A percentile compares a stretch with the other conserved stretches of the same genome.
phyloP scores from a whole-genome alignment of 2,797 vertebrate species.

The Pseudocheirus occidentalis region DNA sequence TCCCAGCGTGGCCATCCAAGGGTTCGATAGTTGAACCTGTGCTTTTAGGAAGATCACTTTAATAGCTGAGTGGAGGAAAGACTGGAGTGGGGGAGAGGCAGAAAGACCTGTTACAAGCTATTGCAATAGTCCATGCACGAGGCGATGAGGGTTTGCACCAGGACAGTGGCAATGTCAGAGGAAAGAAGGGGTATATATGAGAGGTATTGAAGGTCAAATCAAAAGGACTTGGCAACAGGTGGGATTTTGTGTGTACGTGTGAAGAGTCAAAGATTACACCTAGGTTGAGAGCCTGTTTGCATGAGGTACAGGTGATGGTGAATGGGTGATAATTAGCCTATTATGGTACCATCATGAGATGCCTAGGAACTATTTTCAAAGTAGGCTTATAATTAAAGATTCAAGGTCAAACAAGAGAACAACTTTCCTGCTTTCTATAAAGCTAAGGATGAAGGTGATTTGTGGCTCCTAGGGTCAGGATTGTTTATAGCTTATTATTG shows the following conservation, averaged over 20 bases:
- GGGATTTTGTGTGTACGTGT: neutral
- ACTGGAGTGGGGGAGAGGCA: no score
- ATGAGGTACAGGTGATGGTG: neutral
- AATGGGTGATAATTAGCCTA: neutral
- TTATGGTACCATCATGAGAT: no score
- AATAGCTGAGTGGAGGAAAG: neutral
- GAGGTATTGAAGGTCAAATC: neutral
- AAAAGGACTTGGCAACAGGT: neutral
- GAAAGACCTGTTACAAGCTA: no score
- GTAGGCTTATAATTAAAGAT: neutral
- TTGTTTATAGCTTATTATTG: neutral
- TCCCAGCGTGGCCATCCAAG: neutral
- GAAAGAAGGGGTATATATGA: neutral
- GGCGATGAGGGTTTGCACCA: neutral
- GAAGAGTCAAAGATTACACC: no score
- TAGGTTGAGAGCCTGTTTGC: neutral
- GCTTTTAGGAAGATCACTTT: neutral
- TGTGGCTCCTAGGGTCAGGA: neutral
- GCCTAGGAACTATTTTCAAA: neutral
- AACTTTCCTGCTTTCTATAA: neutral
- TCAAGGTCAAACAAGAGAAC: neutral
- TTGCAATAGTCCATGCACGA: no score
- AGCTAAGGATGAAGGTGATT: neutral
- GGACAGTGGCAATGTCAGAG: neutral
- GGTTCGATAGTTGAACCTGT: neutral